Conservation (phyloP, 2,113 vertebrate species). For the Mirza zaza region DNA sequence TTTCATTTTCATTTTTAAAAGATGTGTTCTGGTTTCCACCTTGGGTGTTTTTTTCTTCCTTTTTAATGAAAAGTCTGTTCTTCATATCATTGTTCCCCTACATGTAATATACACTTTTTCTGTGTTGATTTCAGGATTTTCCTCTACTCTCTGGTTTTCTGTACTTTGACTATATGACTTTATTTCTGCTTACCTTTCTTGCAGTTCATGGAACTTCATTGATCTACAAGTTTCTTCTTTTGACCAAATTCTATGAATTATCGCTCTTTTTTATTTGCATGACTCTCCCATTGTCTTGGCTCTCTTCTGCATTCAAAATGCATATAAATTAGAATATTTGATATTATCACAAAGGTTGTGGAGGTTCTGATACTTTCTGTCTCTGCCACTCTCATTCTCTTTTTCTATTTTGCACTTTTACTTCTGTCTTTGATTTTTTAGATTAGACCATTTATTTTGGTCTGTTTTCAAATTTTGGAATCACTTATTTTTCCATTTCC, state of each 20-base stretch:
- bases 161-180: not conserved
- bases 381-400: not conserved
- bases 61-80: not conserved
- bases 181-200: not conserved
- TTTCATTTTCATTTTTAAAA: not conserved
- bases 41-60: not conserved
- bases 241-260: not conserved
- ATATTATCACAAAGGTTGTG: not conserved
- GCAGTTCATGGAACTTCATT: not conserved
- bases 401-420: not conserved
- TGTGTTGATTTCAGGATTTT: not conserved
- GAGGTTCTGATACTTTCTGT: not conserved
- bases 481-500: not conserved
- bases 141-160: not conserved
- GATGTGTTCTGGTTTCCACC: not conserved
- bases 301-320: not conserved
- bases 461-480: not conserved
- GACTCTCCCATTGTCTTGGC: not conserved
- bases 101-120: not conserved
- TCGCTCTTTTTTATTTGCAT: not conserved
- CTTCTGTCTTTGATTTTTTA: not conserved
- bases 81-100: not conserved
- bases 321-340: not conserved
- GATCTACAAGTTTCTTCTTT: not conserved
- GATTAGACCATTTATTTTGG: not conserved